Percentiles rank a stretch among this genome's conserved stretches.
Conservation (phyloP, 1,140 invertebrate species). For the Onthophagus taurus region DNA sequence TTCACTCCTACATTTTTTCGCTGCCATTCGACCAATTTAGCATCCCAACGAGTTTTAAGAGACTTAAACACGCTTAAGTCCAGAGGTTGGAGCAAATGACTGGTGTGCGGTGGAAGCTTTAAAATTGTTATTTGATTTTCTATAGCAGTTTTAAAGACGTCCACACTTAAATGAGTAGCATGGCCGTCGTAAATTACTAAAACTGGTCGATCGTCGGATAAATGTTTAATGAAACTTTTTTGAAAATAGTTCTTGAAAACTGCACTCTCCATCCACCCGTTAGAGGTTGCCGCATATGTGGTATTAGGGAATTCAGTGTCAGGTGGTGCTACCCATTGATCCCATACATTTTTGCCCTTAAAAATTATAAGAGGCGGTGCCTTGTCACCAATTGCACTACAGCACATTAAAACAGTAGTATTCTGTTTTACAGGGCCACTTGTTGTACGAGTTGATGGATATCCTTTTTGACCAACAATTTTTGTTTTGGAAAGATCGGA, state of each 20-base stretch:
- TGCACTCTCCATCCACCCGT: slow-evolving; percentile 32
- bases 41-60: slow-evolving; percentile 21
- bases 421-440: slow-evolving; percentile 30
- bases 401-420: slow-evolving; percentile 31
- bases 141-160: slow-evolving; percentile 27
- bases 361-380: slow-evolving; percentile 31
- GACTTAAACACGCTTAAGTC: slow-evolving; percentile 26
- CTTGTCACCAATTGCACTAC: slow-evolving; percentile 32
- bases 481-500: slow-evolving; percentile 29
- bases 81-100: slow-evolving; percentile 31
- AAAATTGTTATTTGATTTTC: slow-evolving; percentile 25
- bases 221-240: slow-evolving; percentile 20
- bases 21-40: slow-evolving; percentile 9
- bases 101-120: slow-evolving; percentile 32
- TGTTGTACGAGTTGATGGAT: slow-evolving; percentile 27
- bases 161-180: slow-evolving; percentile 24
- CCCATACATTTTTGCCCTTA: slow-evolving; percentile 27
- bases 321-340: slow-evolving; percentile 20
- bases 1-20: slow-evolving; percentile 10
- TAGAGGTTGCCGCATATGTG: slow-evolving; percentile 27
- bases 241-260: slow-evolving; percentile 30
- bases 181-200: slow-evolving; percentile 31
- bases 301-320: slow-evolving; percentile 23
- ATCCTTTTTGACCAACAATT: slow-evolving; percentile 26
- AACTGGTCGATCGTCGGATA: slow-evolving; percentile 21